Base-by-base conservation (phyloP, 2,888 invertebrate genomes). In the Falcaria lacertinaria region DNA sequence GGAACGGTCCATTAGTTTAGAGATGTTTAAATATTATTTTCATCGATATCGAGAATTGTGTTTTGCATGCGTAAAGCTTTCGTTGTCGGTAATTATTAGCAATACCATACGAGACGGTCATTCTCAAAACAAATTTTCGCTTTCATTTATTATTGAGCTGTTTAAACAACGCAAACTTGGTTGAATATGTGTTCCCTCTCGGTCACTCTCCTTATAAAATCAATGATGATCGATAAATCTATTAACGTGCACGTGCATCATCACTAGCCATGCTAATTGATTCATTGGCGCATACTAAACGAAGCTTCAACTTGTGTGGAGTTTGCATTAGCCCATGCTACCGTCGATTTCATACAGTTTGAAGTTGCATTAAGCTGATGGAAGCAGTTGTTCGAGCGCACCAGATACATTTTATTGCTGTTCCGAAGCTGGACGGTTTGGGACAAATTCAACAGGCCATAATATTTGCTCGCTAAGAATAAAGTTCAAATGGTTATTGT, bases 261-360 rank as follows among this genome's bases (percentile, higher is more conserved):
- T 5, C 36, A 22, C 22, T 22, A 36, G 22, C 22, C 22, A 36
- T 6, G 22, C 22, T 22, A 22, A 22, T 22, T 14, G 36, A 22
- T 14, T 36, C 36, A 17, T 17, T 36, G 36, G 36, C 36, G 36
- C 36, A 36, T 36, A 36, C 36, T 36, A 36, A 36, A 22, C 22
- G 16, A 35, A 5, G 22, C 14, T 36, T 13, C 6, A 19, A 19
- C 22, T 22, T 19, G 36, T 22, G 14, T 36, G 11, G 22, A 36
- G 36, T 22, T 36, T 36, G 22, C 36, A 36, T 22, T 36, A 36
- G 36, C 5, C 14, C 22, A 35, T 35, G 35, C 22, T 22, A 36
- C 36, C 36, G 36, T 46, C 52, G 41, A 43, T 45, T 52, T 41
- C 44, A 43, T 35, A 43, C 42, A 55, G 43, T 50, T 44, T 46